A percentile compares a stretch with the other conserved stretches of the same genome.
Conservation (phyloP, 2,888 invertebrate genomes). For the Drosophila melanosoma region DNA sequence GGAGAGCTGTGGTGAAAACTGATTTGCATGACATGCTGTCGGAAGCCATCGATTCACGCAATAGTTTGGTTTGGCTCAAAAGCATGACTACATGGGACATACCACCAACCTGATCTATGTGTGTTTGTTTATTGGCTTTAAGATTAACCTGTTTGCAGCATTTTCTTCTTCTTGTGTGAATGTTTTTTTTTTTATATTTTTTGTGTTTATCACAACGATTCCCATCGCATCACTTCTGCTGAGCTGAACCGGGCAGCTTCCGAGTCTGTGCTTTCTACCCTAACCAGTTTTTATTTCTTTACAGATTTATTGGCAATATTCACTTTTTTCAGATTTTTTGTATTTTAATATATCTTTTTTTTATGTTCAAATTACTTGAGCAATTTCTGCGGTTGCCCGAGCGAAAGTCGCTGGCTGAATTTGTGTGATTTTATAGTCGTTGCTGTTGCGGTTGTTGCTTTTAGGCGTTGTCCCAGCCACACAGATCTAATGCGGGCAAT, state of each 20-base stretch:
- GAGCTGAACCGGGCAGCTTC: constrained; percentile 39
- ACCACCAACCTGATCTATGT: constrained; percentile 38
- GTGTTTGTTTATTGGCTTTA: constrained; percentile 37
- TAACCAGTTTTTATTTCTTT: constrained; percentile 65
- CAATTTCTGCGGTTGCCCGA: constrained; percentile 60
- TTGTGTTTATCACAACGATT: constrained; percentile 26
- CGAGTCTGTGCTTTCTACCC: constrained; percentile 68
- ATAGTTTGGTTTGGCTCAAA: constrained; percentile 43
- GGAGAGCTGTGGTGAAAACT: constrained; percentile 33
- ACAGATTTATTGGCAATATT: constrained; percentile 76
- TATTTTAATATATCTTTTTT: constrained; percentile 39
- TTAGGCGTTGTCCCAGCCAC: constrained; percentile 68
- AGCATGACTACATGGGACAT: constrained; percentile 47
- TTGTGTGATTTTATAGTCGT: constrained; percentile 33
- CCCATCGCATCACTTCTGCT: constrained; percentile 30
- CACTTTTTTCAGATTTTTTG: constrained; percentile 40
- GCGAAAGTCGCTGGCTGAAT: constrained; percentile 70
- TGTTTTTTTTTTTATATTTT: constrained; percentile 16
- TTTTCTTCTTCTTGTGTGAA: neutral
- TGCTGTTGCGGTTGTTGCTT: constrained; percentile 28
- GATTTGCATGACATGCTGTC: constrained; percentile 77
- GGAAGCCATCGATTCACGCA: constrained; percentile 72
- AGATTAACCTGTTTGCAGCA: constrained; percentile 48
- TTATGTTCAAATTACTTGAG: constrained; percentile 63
- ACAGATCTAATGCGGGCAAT: constrained; percentile 50